Conservation (phyloP, 2,113 vertebrate species). For the Xiphophorus hellerii region DNA sequence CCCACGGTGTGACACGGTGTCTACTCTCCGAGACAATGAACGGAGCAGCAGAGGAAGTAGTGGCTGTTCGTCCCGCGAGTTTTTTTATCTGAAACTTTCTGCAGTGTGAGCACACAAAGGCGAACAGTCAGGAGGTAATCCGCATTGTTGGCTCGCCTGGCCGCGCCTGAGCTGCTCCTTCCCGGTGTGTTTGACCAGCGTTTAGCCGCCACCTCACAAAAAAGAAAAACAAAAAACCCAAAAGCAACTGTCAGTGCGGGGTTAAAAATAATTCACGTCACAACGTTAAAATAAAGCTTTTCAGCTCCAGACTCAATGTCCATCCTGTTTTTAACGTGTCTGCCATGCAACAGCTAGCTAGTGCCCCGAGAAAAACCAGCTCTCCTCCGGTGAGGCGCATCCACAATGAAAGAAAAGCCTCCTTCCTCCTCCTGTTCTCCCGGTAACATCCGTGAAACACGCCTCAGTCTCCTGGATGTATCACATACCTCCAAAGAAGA, state of each 20-base stretch:
- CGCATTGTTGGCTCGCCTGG: conserved; percentile 60
- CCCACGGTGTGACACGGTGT: too few species aligned
- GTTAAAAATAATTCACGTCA: background rate
- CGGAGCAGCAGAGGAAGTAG: background rate
- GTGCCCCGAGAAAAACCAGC: conserved; percentile 7
- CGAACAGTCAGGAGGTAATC: conserved; percentile 63
- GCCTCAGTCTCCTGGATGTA: conserved; percentile 46
- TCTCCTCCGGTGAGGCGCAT: conserved; percentile 23
- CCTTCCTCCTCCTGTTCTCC: conserved; percentile 15
- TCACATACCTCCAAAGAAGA: conserved; percentile 58
- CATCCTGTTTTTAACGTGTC: conserved; percentile 3
- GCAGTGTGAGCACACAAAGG: conserved; percentile 57
- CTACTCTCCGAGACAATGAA: background rate
- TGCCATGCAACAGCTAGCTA: conserved; percentile 60
- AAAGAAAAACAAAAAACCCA: too few species aligned
- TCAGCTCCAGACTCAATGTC: conserved; percentile 36
- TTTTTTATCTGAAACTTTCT: conserved; percentile 37
- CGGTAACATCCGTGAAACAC: conserved; percentile 63
- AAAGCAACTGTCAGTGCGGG: background rate
- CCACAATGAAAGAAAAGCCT: conserved; percentile 26
- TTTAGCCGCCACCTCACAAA: background rate
- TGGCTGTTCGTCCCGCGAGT: background rate
- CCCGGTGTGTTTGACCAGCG: conserved; percentile 22
- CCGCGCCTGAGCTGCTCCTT: conserved; percentile 64
- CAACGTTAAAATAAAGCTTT: conserved; percentile 6